Evolutionary conservation across 1,140 invertebrate species (phyloP).

Genomic region (Drosophila malerkotliana): DNA sequence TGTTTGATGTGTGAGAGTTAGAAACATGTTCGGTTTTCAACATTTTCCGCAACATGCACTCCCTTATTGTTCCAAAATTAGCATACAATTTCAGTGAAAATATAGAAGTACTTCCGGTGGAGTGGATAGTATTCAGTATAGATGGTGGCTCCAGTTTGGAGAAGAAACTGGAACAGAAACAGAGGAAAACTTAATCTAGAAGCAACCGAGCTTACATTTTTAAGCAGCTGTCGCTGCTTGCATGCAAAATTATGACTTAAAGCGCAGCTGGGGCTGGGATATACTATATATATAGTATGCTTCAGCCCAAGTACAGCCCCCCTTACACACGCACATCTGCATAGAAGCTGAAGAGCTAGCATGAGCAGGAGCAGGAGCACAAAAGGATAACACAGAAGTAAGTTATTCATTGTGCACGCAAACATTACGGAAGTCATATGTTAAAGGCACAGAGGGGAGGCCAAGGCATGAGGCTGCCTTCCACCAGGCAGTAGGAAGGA

Average conservation of each 20-base stretch:
- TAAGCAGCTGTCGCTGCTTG: conserved; percentile 79
- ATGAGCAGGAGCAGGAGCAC: conserved; percentile 29
- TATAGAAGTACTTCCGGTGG: too few relatives aligned
- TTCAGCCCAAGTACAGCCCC: conserved; percentile 14
- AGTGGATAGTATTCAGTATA: not conserved
- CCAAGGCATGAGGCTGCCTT: not conserved
- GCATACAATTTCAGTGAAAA: too few relatives aligned
- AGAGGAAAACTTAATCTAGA: conserved; percentile 62
- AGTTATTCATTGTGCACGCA: conserved; percentile 82
- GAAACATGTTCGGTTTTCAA: not conserved
- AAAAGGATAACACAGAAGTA: conserved; percentile 80
- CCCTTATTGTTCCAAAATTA: too few relatives aligned
- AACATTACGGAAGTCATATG: conserved; percentile 83
- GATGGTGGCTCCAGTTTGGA: not conserved
- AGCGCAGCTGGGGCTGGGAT: conserved; percentile 67
- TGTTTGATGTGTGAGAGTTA: not conserved
- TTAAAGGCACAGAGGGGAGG: conserved; percentile 64
- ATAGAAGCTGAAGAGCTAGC: conserved; percentile 3
- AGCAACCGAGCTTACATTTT: conserved; percentile 67
- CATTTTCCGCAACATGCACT: not conserved
- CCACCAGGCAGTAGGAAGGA: conserved; percentile 12
- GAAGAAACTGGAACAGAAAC: conserved; percentile 7
- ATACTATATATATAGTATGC: conserved; percentile 6
- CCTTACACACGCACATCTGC: conserved; percentile 15
- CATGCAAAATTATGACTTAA: conserved; percentile 80